These are phyloP conservation scores for Kobus ellipsiprymnus DNA, from an alignment of 2,113 vertebrate genomes.

Conservation along the genomic window DNA sequence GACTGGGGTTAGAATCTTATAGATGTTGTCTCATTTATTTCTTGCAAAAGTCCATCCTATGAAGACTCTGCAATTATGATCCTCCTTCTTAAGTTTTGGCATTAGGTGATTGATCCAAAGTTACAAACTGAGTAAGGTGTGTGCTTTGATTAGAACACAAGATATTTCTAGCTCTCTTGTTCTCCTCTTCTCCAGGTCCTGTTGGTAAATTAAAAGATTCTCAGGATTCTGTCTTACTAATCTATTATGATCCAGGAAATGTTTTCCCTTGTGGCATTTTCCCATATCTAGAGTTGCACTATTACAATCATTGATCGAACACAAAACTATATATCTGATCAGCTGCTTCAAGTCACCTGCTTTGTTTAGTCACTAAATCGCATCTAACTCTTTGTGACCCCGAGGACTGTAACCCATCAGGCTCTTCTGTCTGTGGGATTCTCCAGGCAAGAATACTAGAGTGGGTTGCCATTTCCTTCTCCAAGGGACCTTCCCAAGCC, in stretches of 20 bases:
- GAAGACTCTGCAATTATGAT: neutral
- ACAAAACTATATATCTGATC: neutral
- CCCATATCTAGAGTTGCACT: neutral
- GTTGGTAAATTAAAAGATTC: neutral
- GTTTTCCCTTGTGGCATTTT: neutral
- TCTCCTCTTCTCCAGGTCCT: neutral
- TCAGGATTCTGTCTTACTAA: neutral
- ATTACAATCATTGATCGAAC: neutral
- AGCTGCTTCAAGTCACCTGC: neutral
- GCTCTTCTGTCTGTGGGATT: neutral
- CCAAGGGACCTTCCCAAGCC: neutral
- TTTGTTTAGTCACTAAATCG: neutral
- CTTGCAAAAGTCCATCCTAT: neutral
- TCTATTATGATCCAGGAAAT: neutral
- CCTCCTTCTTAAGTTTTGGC: neutral
- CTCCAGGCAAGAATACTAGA: neutral
- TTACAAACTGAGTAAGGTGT: neutral
- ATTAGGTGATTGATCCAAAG: neutral
- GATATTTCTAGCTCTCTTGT: neutral
- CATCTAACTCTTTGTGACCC: neutral
- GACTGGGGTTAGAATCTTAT: neutral
- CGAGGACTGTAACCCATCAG: neutral
- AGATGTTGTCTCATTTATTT: neutral
- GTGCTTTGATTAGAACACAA: neutral
- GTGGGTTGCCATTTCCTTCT: neutral